Base-by-base conservation (phyloP, 2,113 vertebrate species). In the Eidolon helvum region DNA sequence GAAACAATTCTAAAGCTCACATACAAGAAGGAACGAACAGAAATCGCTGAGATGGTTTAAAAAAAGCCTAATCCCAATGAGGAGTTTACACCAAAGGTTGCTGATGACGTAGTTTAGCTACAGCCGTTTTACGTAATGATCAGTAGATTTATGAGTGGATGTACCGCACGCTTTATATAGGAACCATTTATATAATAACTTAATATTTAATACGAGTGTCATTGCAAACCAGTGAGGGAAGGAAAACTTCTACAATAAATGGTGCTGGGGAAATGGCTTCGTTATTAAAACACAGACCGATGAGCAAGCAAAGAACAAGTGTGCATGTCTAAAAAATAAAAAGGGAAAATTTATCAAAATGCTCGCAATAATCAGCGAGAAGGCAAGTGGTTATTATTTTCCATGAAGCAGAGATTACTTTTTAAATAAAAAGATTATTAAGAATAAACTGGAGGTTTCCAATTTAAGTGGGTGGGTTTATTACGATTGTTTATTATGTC, bases 101-200 rank as follows among this genome's bases (percentile, higher is more conserved):
- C 18, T 48, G 30, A n/a, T 10, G 50, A n/a, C 9, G 2, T 4
- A 28, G 33, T 0, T 8, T 0, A 50, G 59, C 26, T 8, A 1
- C 0, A 1, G 53, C 30, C 30, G 3, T 8, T 38, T 45, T 10
- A 28, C 40, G 6, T 1, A 4, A 38, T 14, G 4, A 6, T 59
- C 33, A 14, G 66, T 0, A 15, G 30, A 38, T 8, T 8, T 33
- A 16, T 18, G 26, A 53, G 40, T 40, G 26, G n/a, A 7, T 0
- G 4, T 8, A 4, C 5, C 14, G 66, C 10, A 10, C 22, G 30
- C 16, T 43, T 69, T 78, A 14, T 8, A 21, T 1, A 1, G 50
- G 48, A 88, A 26, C 43, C 61, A 50, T 30, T 66, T 26, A 16
- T 10, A 33, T 19, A 35, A 59, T 15, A 45, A 83, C 45, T 53